Evolutionary conservation across 2,797 vertebrate genomes (phyloP).

Genomic region (Gila robusta): DNA sequence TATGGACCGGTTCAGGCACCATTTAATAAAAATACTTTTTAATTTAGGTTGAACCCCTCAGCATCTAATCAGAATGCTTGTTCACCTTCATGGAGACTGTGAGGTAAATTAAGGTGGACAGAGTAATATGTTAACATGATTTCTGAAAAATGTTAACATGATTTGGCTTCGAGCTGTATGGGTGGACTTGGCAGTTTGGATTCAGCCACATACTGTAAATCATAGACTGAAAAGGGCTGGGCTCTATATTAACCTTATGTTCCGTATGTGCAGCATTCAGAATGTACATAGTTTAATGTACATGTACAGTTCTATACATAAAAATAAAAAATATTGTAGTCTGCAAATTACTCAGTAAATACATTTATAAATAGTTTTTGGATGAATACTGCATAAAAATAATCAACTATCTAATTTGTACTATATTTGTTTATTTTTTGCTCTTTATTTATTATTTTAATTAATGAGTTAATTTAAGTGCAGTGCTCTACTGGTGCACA

Average conservation of each 20-base stretch:
- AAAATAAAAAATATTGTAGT: neutral
- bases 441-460: neutral
- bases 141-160: slow-evolving; percentile 74
- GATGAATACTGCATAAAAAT: neutral
- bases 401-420: neutral
- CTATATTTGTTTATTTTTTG: neutral
- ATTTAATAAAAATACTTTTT: slow-evolving; percentile 77
- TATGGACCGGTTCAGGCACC: slow-evolving; percentile 69
- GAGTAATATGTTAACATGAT: slow-evolving; percentile 75
- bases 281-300: neutral
- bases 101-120: slow-evolving; percentile 60
- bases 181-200: slow-evolving; percentile 61
- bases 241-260: slow-evolving; percentile 12
- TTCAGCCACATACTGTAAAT: slow-evolving; percentile 66
- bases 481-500: neutral
- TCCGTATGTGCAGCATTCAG: neutral
- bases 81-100: slow-evolving; percentile 67
- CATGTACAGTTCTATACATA: slow-evolving; percentile 9
- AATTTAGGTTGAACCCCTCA: slow-evolving; percentile 74
- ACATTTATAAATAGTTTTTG: neutral
- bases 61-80: slow-evolving; percentile 68
- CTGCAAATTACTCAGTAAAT: neutral
- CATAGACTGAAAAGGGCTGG: slow-evolving; percentile 59
- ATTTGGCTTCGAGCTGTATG: slow-evolving; percentile 72
- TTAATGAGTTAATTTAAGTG: neutral